Base-by-base conservation (phyloP, 2,113 vertebrate species). In the Microcebus ravelobensis region DNA sequence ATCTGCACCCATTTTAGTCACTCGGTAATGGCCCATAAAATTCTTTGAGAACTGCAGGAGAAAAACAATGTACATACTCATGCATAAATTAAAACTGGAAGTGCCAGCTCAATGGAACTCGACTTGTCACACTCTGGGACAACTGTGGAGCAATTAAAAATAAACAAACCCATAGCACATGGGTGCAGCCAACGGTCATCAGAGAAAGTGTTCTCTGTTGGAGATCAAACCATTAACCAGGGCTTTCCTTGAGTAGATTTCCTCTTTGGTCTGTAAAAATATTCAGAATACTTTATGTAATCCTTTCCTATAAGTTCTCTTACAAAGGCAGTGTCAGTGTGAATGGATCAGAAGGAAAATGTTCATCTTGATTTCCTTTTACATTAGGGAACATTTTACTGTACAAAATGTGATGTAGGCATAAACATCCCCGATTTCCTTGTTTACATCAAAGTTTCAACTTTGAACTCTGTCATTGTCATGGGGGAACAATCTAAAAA, bases 21-120 rank as follows among this genome's bases (percentile, higher is more conserved):
- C 83, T 84, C 98, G 97, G 98, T 99, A 99, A 99, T 98, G 98
- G 98, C 96, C 97, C 98, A 98, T 99, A 99, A 99, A 98, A 98
- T 97, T 99, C 98, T 98, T 96, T 94, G 97, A 98, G 98, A 99
- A 98, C 98, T 97, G 98, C 98, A 97, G 98, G 98, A 98, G 98
- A 96, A 98, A 98, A 98, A 97, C 98, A 98, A 98, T 98, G 97
- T 96, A 98, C 87, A 97, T 85, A 98, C 59, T 96, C 88, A 96
- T 96, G 97, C 98, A 98, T 98, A 99, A 98, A 99, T 99, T 98
- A 99, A 98, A 98, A 96, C 91, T 94, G 96, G 96, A 97, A 98
- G 97, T 95, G 96, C 89, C 95, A 97, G 97, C 97, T 97, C 90
- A 10, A 82, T 92, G 77, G 77, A 98, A 98, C 6, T 4, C 20